A percentile compares a stretch with the other conserved stretches of the same genome.
phyloP scores from a whole-genome alignment of 1,140 invertebrate species.

The Calycopis cecrops region DNA sequence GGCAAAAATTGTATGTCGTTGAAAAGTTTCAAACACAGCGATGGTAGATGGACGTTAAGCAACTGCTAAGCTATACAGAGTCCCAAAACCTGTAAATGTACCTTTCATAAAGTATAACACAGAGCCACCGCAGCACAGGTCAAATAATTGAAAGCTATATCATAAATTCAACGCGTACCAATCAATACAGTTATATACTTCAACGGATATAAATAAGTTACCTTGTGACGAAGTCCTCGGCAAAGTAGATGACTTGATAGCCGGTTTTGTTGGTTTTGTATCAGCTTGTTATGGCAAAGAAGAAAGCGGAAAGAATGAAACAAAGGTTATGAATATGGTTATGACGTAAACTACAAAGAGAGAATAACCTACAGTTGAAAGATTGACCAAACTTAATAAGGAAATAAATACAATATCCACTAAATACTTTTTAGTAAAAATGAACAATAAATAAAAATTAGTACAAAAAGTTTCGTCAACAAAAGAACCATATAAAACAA shows the following conservation, averaged over 20 bases:
- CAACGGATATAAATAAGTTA: conserved; percentile 71
- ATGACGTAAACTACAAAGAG: conserved; percentile 63
- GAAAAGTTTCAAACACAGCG: conserved; percentile 10
- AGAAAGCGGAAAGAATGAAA: conserved; percentile 73
- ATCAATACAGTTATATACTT: neutral
- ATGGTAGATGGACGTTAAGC: conserved; percentile 11
- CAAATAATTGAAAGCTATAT: conserved; percentile 11
- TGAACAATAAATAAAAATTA: too few species aligned
- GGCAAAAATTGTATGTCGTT: neutral
- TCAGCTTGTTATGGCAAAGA: conserved; percentile 83
- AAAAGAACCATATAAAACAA: too few species aligned
- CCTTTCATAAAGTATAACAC: neutral
- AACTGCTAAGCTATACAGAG: neutral
- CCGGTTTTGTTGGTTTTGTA: conserved; percentile 94
- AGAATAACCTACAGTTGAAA: too few species aligned
- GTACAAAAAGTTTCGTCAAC: too few species aligned
- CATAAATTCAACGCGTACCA: conserved; percentile 10
- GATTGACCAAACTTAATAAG: too few species aligned
- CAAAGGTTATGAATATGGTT: conserved; percentile 71
- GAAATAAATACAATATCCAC: too few species aligned
- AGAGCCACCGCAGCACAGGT: conserved; percentile 14
- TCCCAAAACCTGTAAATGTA: neutral
- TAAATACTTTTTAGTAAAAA: too few species aligned
- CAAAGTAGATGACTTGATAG: conserved; percentile 95
- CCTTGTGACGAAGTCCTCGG: conserved; percentile 94